Base-by-base conservation (phyloP, 2,113 vertebrate species). In the Eulemur macaco region DNA sequence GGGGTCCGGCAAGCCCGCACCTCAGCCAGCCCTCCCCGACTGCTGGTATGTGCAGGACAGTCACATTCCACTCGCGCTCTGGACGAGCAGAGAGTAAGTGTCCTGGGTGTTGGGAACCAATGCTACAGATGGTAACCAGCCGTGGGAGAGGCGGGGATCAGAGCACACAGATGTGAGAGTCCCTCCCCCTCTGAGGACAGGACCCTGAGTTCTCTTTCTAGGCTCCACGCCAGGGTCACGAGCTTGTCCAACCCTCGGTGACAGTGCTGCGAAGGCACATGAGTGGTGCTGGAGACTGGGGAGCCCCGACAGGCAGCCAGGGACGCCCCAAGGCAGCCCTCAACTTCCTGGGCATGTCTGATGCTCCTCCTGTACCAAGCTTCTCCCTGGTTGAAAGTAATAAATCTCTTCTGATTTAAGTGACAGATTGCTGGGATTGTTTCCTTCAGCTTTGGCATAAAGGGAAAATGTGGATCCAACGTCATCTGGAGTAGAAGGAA, bases 361-460 rank as follows among this genome's bases (percentile, higher is more conserved):
- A 25, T 23, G 13, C 18, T 95, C 20, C 54, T 78, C 78, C 42
- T 63, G 50, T 84, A 50, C 83, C n/a, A 23, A 95, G 42, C 39
- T 54, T 88, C 80, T 89, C 10, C 45, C 69, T 90, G 50, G 54
- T 34, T 86, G 68, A 84, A 91, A 91, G 87, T 81, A 60, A 94
- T 92, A 83, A 56, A 84, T 95, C 87, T 96, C 82, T 50, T 69
- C 76, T 68, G 60, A 80, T 47, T 89, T 92, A 88, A 27, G 12
- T 69, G 84, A 84, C 85, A 90, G 64, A 34, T 50, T 84, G 50
- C 76, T 64, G 80, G 69, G 83, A 56, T 68, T 58, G n/a, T 91
- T 87, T 92, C 73, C 80, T 34, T n/a, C 69, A 80, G 84, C 47
- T 89, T 83, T 80, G 81, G 73, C 68, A 69, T 34, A 54, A 83